Base-by-base conservation (phyloP, 2,888 invertebrate species). In the Ferrisia virgata region DNA sequence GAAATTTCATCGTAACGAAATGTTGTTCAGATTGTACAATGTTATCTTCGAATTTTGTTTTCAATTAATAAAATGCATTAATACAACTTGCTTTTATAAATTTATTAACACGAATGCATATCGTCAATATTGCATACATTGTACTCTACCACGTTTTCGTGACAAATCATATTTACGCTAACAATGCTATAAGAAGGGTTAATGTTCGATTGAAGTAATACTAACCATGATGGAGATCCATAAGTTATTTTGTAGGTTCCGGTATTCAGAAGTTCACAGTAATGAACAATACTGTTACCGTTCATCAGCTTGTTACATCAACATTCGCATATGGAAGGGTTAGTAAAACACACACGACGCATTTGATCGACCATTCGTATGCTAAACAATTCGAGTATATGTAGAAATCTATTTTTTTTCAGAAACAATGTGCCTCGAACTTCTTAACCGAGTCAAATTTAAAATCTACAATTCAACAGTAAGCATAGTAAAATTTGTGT, bases 271-370 rank as follows among this genome's bases (percentile, higher is more conserved):
- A 6, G 13, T 2, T 8, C 22, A 53, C 53, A 53, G 22, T 11
- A 22, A 18, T 53, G 53, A 53, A 53, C 4, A 18, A 53, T 53
- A 18, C 18, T n/a, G 47, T 47, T 64, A 28, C 28, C 11, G 18
- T 39, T 39, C 6, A 22, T 28, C 15, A 4, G 28, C 36, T 76
- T 9, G 72, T 76, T 76, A 53, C 22, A 76, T 36, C 72, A 28
- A 76, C 36, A 36, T 36, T 76, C 72, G 72, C 72, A 76, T 76
- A 76, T 76, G 72, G 72, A 76, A 76, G 18, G 13, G 64, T 64
- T 28, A 64, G 28, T 15, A 28, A 64, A 28, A 64, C 31, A 28
- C 15, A 64, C 28, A 64, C 25, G 64, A 64, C 64, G 15, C 28
- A 31, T 53, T 53, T 22, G 53, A 64, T 28, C 13, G 1, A 64